Percentiles rank a stretch among this genome's conserved stretches.
Conservation (phyloP, 2,113 vertebrate genomes). For the Bubo scandiacus region DNA sequence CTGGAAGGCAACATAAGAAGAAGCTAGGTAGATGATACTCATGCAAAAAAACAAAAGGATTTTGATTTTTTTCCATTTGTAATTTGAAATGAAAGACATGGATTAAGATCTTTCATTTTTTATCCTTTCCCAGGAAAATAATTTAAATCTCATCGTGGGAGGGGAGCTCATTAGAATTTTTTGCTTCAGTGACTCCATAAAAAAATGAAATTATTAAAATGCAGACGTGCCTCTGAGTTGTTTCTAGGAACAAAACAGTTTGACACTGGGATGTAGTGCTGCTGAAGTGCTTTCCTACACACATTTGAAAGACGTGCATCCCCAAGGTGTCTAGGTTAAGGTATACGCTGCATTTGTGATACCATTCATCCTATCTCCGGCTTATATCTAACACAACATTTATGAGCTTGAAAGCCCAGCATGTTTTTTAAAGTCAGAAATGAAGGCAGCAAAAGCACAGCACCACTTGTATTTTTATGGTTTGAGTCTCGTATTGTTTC, state of each 20-base stretch:
- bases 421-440: background rate
- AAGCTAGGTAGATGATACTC: background rate
- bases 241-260: background rate
- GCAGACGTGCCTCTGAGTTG: background rate
- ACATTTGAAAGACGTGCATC: fast-evolving
- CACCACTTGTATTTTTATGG: background rate
- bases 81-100: constrained; percentile 47
- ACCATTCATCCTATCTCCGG: background rate
- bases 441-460: background rate
- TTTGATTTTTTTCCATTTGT: background rate
- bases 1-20: constrained; percentile 20
- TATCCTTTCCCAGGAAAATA: constrained; percentile 39
- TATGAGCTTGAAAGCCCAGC: background rate
- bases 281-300: background rate
- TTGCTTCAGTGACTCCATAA: background rate
- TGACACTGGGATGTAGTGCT: background rate
- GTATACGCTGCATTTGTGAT: background rate
- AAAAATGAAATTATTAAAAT: background rate
- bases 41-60: constrained; percentile 28
- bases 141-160: constrained; percentile 44
- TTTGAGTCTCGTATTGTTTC: background rate
- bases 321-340: background rate
- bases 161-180: constrained; percentile 25
- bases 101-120: constrained; percentile 55
- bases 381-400: background rate